Conservation (phyloP, 2,888 invertebrate species). For the Tanytarsus gracilentus region DNA sequence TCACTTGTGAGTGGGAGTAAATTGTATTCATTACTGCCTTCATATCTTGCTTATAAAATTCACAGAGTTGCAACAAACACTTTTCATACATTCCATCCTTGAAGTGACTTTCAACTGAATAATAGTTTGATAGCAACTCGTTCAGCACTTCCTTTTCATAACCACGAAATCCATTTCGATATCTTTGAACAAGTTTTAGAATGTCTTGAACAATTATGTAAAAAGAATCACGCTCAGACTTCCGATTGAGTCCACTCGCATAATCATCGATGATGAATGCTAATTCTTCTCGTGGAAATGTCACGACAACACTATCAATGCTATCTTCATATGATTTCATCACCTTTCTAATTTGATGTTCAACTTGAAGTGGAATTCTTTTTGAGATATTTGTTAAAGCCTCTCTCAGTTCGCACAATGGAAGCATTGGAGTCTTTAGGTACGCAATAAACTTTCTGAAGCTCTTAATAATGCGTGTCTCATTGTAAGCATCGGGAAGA, state of each 20-base stretch:
- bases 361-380: slow-evolving; percentile 84
- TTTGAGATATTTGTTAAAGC: slow-evolving; percentile 96
- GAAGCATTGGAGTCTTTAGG: slow-evolving; percentile 84
- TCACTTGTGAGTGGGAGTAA: slow-evolving; percentile 83
- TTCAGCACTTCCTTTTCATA: slow-evolving; percentile 95
- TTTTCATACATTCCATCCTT: slow-evolving; percentile 95
- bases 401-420: slow-evolving; percentile 85
- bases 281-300: slow-evolving; percentile 82
- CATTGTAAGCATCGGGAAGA: slow-evolving; percentile 79
- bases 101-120: slow-evolving; percentile 89
- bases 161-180: slow-evolving; percentile 90
- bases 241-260: slow-evolving; percentile 83
- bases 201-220: slow-evolving; percentile 92
- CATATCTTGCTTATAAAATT: slow-evolving; percentile 88
- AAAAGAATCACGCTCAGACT: slow-evolving; percentile 88
- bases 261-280: slow-evolving; percentile 55
- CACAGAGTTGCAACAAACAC: slow-evolving; percentile 81
- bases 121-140: slow-evolving; percentile 83
- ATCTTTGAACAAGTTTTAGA: slow-evolving; percentile 87
- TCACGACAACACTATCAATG: slow-evolving; percentile 91
- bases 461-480: slow-evolving; percentile 67
- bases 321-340: slow-evolving; percentile 92
- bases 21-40: slow-evolving; percentile 78
- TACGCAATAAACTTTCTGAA: slow-evolving; percentile 91
- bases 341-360: slow-evolving; percentile 86